Evolutionary conservation across 2,113 vertebrate genomes (phyloP), one percentile per base, ranked within the genome.

Genomic region (Pitta sordida): DNA sequence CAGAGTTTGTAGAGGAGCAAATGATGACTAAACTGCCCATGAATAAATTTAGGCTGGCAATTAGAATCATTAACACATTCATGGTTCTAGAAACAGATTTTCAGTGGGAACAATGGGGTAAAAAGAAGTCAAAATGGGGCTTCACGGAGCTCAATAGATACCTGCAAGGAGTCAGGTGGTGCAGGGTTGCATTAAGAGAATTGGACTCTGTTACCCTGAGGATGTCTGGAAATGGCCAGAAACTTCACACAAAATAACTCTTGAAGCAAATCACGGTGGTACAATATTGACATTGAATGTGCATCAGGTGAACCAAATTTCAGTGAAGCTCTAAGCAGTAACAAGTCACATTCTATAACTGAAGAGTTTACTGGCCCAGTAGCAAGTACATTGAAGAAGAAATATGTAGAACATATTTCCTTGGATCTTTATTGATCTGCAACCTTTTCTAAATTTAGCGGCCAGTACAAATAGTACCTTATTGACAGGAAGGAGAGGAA

Each of bases 11-110:
- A 77, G 63, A 77, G 74, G 14, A 77, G 44, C 10, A 80, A 91
- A 83, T 21, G 13, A 59, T 4, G 10, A 74, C 48, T 86, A 83
- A 94, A 94, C 51, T 86, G 59, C 34, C 63, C 51, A 91, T 90
- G 88, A 94, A 96, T 95, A 91, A 91, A 88, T 88, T 96, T 70
- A 80, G 68, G 3, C 68, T 88, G 37, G 59, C 21, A 90, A 80
- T 94, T 96, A 94, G 59, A 85, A 83, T 59, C 75, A 81, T 90
- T 91, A 91, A 30, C 59, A 64, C 13, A 13, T 8, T 90, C 29
- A 14, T 51, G 75, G 79, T 59, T 95, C 79, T 0, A 0, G 63
- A 80, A 94, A 80, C 41, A 90, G 75, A 58, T 86, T 93, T 91
- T 93, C 0, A 0, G 21, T 30, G 43, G 79, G 34, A 80, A 80